Conservation (phyloP, 1,140 invertebrate species). For the Drosophila yakuba region DNA sequence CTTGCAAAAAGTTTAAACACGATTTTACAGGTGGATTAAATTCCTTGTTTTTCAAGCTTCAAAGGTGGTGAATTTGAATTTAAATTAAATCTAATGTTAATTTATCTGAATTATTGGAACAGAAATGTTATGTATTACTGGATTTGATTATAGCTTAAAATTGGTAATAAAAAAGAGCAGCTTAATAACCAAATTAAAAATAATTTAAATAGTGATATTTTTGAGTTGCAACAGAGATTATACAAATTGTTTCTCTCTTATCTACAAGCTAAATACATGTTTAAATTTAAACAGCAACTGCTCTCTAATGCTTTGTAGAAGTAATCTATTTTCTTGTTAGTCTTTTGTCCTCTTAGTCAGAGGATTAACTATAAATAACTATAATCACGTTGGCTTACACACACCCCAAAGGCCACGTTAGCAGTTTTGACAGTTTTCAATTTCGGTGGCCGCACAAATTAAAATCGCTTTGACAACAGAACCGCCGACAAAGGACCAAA, state of each 20-base stretch:
- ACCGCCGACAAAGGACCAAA: conserved; percentile 46
- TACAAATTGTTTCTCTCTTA: too few relatives aligned
- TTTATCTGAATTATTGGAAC: conserved; percentile 11
- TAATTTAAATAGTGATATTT: too few relatives aligned
- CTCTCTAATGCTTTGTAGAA: background rate
- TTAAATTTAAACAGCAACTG: background rate
- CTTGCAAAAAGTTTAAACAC: conserved; percentile 30
- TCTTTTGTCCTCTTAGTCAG: background rate
- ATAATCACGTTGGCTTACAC: conserved; percentile 23
- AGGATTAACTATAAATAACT: conserved; percentile 49
- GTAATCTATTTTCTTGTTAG: background rate
- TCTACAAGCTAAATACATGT: too few relatives aligned
- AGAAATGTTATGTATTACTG: background rate
- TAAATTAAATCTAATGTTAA: conserved; percentile 26
- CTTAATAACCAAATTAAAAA: too few relatives aligned
- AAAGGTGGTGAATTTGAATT: conserved; percentile 41
- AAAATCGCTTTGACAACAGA: conserved; percentile 56
- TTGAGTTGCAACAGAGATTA: too few relatives aligned
- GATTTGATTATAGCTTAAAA: background rate
- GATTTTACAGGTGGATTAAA: conserved; percentile 53
- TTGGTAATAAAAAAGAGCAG: background rate
- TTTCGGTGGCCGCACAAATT: conserved; percentile 67
- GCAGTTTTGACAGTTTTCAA: conserved; percentile 81
- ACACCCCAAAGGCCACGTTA: conserved; percentile 48
- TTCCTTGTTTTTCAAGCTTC: conserved; percentile 19